phyloP scores from a whole-genome alignment of 2,113 vertebrate genomes.

The Physeter macrocephalus region DNA sequence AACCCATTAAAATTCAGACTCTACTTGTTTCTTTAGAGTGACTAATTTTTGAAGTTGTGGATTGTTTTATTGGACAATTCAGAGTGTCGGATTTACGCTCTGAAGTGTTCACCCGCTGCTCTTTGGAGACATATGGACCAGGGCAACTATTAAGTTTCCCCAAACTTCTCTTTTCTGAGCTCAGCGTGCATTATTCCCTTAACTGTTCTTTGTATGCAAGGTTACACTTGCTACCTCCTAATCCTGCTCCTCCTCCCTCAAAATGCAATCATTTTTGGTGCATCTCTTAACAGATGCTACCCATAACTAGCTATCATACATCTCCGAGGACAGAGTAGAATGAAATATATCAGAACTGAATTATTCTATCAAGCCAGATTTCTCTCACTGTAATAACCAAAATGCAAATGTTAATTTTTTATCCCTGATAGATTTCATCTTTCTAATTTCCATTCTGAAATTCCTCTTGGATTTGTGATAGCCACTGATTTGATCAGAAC shows the following conservation, averaged over 20 bases:
- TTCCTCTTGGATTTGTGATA: not conserved
- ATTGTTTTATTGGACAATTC: not conserved
- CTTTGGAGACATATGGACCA: not conserved
- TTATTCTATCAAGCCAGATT: not conserved
- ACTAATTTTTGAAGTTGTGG: not conserved
- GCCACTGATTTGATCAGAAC: not conserved
- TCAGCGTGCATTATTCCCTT: not conserved
- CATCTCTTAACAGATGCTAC: not conserved
- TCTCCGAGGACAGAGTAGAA: not conserved
- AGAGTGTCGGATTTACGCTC: not conserved
- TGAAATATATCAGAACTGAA: not conserved
- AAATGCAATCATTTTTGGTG: not conserved
- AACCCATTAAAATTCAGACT: not conserved
- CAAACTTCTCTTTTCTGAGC: not conserved
- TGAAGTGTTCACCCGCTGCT: not conserved
- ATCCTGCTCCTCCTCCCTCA: not conserved
- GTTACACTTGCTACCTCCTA: not conserved
- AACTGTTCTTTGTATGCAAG: not conserved
- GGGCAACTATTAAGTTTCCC: not conserved
- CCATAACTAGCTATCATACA: not conserved
- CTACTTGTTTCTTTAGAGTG: not conserved
- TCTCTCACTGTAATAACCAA: not conserved
- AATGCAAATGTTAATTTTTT: not conserved
- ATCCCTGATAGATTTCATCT: not conserved
- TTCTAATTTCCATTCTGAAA: slow-evolving; percentile 17